Percentiles rank a stretch among this genome's conserved stretches.
Evolutionary conservation across 2,888 invertebrate genomes (phyloP).

Genomic region (Drosophila prostipennis): DNA sequence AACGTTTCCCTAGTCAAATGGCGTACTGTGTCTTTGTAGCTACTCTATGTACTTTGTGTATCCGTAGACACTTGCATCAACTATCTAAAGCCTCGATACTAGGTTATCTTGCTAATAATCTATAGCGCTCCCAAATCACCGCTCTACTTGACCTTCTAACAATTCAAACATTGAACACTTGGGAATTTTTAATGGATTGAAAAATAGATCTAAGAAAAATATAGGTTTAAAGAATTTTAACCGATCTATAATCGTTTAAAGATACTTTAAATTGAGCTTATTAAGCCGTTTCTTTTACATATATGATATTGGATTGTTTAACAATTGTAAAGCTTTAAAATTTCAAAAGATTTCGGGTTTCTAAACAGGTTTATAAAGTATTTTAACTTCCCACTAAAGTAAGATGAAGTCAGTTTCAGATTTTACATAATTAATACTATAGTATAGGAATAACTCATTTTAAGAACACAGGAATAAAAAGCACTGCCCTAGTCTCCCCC

Average conservation of each 20-base stretch:
- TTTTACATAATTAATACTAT: too few species aligned
- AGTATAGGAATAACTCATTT: too few species aligned
- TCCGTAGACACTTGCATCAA: slow-evolving; percentile 28
- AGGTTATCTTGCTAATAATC: slow-evolving; percentile 3
- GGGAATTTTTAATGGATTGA: neutral
- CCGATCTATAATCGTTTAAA: neutral
- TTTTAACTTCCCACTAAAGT: too few species aligned
- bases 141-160: neutral
- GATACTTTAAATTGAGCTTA: too few species aligned
- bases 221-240: neutral
- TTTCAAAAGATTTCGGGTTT: too few species aligned
- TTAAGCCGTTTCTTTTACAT: too few species aligned
- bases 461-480: too few species aligned
- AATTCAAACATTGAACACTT: neutral
- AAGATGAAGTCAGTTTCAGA: too few species aligned
- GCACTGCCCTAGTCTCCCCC: slow-evolving; percentile 14
- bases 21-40: slow-evolving; percentile 29
- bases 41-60: slow-evolving; percentile 32
- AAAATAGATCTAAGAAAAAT: neutral
- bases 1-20: slow-evolving; percentile 24
- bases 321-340: too few species aligned
- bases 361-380: too few species aligned
- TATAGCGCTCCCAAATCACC: neutral
- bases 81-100: slow-evolving; percentile 13
- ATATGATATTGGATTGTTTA: too few species aligned